Evolutionary conservation across 2,797 vertebrate species (phyloP), one percentile per base, ranked within the genome.

Genomic region (Megaceryle alcyon): DNA sequence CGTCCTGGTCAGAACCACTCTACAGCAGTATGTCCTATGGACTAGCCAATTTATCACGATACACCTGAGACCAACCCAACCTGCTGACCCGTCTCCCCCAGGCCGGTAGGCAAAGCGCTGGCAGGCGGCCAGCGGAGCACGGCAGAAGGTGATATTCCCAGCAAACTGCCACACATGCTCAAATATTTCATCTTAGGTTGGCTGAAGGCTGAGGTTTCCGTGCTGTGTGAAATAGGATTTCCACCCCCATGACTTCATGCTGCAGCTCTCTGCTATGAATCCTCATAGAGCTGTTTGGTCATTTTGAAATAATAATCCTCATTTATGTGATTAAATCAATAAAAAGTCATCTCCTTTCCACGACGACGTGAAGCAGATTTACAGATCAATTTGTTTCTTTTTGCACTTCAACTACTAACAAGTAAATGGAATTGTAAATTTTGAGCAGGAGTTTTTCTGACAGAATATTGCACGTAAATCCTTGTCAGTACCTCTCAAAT

Each of bases 401-500:
- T 76, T 66, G 63, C 82, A 93, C 57, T 68, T 82, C 25, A 4
- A 37, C 70, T 63, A 46, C 71, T 61, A 92, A 73, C 78, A 88
- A 93, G 92, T 92, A 97, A 88, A 90, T 82, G 64, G 61, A 82
- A 90, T 13, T 76, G 73, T 65, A 93, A 95, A 93, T 96, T 82
- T 76, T 81, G 56, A 86, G 68, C 26, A 82, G 81, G 75, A 82
- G 21, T 56, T 85, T 90, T 80, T 91, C 76, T 91, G 63, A 88
- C 78, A 92, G 85, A 89, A 80, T 23, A 88, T 61, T 48, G 68
- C 63, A 94, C 54, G 23, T 44, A 51, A 96, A 97, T 75, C 29
- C 63, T 83, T 57, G 56, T 69, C 48, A 86, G 56, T 14, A 33
- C 29, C 60, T 63, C 39, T 54, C 79, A 80, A 49, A 68, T 68